Evolutionary conservation across 1,140 invertebrate genomes (phyloP), one percentile per base, ranked within the genome.

Genomic region (Temnothorax curvispinosus): DNA sequence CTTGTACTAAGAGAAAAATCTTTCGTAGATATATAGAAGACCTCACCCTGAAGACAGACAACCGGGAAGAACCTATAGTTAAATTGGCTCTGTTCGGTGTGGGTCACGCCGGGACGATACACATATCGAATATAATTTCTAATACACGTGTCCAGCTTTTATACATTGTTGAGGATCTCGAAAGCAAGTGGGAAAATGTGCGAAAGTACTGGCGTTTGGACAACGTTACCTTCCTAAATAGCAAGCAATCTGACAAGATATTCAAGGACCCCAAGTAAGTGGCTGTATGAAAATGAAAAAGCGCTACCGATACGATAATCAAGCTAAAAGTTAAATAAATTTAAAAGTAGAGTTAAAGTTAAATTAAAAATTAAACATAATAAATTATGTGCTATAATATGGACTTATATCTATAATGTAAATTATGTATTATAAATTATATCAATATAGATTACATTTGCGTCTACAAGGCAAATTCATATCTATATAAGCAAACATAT

Each of bases 61-160:
- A 54, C 3, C 18, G 6, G 62, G 60, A 69, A 0, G 90, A 91
- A 11, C 72, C 84, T 9, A 47, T 86, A 32, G 3, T 93, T 0
- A 92, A 87, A 62, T 86, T 96, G 0, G 96, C 97, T 0, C 90
- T 97, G 2, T 97, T 97, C 91, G 97, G 97, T 7, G 89, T 96
- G 0, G 97, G 97, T 0, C 95, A 96, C 13, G 96, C 96, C 47
- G 96, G 96, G 0, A 94, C 96, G n/a, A 96, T 97, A 84, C 97
- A 97, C 91, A 92, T 97, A 54, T 91, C 93, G 27, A 96, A 96
- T 67, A 93, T 97, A 27, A 86, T 96, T 9, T 88, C 88, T 5
- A 97, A 96, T 90, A 94, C 95, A 7, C 95, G 96, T 21, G 93
- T 96, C 0, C 94, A 96, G 38, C 88, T 97, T 1, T 88, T 96